phyloP scores from a whole-genome alignment of 2,113 vertebrate species.

The Stomatorhinus ivindoensis region DNA sequence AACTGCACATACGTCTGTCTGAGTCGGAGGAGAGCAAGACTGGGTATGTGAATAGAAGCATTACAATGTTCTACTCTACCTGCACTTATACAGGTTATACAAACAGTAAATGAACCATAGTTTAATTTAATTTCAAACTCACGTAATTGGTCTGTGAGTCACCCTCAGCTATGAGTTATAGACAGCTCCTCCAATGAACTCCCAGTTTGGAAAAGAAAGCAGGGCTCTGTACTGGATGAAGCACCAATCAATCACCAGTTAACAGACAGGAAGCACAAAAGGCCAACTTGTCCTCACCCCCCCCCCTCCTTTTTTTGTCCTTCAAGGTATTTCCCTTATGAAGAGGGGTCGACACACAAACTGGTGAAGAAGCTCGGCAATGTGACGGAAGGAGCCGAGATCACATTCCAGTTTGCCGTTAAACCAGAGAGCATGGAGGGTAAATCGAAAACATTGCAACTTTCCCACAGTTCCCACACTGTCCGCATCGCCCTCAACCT shows the following conservation, averaged over 20 bases:
- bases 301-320: not conserved
- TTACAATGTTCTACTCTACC: not conserved
- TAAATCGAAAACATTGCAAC: slow-evolving; percentile 28
- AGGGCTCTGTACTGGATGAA: not conserved
- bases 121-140: not conserved
- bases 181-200: not conserved
- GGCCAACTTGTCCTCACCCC: not conserved
- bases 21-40: not conserved
- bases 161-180: not conserved
- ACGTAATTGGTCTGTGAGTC: not conserved
- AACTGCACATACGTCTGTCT: not conserved
- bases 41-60: not conserved
- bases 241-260: not conserved
- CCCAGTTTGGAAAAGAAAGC: not conserved
- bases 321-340: slow-evolving; percentile 57
- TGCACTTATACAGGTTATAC: not conserved
- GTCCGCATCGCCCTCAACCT: not conserved
- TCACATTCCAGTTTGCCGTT: slow-evolving; percentile 62
- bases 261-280: not conserved
- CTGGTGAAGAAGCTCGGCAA: slow-evolving; percentile 58
- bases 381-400: slow-evolving; percentile 50
- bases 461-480: not conserved
- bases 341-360: slow-evolving; percentile 47
- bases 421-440: slow-evolving; percentile 48
- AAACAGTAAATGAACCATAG: not conserved